Conservation (phyloP, 2,113 vertebrate species). For the Alethe castanea region DNA sequence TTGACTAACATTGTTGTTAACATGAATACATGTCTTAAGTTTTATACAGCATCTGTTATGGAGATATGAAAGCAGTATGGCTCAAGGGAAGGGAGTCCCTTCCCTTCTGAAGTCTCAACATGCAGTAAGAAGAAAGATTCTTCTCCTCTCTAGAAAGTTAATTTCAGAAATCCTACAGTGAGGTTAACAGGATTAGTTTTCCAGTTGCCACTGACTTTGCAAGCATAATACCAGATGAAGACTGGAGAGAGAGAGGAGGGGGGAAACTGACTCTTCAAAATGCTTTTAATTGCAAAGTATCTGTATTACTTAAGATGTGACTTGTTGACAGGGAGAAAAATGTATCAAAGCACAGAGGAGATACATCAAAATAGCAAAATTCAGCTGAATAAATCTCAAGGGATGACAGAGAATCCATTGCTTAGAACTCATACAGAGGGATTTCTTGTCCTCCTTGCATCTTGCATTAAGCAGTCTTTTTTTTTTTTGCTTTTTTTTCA, state of each 20-base stretch:
- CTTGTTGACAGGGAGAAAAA: slow-evolving; percentile 57
- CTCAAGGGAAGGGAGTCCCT: neutral
- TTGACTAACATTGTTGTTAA: neutral
- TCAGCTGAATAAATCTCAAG: neutral
- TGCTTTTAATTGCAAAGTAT: slow-evolving; percentile 54
- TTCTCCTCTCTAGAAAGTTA: slow-evolving; percentile 42
- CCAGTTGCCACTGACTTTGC: slow-evolving; percentile 7
- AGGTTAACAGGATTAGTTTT: slow-evolving; percentile 27
- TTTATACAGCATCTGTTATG: neutral
- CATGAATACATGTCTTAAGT: neutral
- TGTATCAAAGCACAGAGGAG: slow-evolving; percentile 37
- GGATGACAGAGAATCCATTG: neutral
- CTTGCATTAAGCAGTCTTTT: neutral
- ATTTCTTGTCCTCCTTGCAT: neutral
- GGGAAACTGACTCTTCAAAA: slow-evolving; percentile 49
- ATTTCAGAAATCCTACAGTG: slow-evolving; percentile 43
- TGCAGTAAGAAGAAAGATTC: neutral
- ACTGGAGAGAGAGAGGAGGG: neutral
- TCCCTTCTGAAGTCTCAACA: neutral
- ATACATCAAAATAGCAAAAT: slow-evolving; percentile 32
- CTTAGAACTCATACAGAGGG: neutral
- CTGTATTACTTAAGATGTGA: slow-evolving; percentile 38
- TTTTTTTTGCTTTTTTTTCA: neutral
- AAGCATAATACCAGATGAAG: slow-evolving; percentile 30
- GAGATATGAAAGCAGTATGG: neutral